Percentiles rank a stretch among this genome's conserved stretches.
Evolutionary conservation across 2,797 vertebrate species (phyloP).

Genomic region (Halcyon chelicuti): DNA sequence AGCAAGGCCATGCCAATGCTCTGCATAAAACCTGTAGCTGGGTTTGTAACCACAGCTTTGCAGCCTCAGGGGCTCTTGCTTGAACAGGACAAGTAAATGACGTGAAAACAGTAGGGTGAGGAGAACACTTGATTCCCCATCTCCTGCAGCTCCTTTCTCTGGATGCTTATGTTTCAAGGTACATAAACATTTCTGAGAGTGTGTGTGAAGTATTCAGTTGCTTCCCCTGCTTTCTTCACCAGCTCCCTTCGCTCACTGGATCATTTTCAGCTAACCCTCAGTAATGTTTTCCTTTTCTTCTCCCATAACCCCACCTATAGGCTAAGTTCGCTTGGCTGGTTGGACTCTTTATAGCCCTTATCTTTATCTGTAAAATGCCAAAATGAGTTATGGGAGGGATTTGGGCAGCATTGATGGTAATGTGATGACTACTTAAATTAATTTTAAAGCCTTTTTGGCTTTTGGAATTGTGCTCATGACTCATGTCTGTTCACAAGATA

Average conservation of each 20-base stretch:
- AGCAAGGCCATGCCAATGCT: neutral
- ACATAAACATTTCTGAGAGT: neutral
- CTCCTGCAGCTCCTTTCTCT: neutral
- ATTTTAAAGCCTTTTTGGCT: constrained; percentile 11
- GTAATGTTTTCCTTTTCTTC: neutral
- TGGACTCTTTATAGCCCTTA: neutral
- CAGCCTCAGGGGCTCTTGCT: neutral
- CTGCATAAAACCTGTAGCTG: neutral
- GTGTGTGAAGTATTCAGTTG: neutral
- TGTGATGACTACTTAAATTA: neutral
- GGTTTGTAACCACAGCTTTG: neutral
- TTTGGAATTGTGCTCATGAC: neutral
- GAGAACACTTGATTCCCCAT: accelerated
- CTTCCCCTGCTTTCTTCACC: neutral
- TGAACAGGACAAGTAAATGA: neutral
- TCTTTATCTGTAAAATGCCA: neutral
- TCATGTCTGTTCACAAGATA: constrained; percentile 25
- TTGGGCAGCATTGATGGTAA: neutral
- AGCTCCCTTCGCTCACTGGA: neutral
- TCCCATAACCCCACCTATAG: neutral
- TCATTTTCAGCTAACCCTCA: neutral
- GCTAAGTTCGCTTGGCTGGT: neutral
- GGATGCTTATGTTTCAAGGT: neutral
- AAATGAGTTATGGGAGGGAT: neutral
- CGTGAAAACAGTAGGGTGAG: neutral